Evolutionary conservation across 2,888 invertebrate genomes (phyloP), one percentile per base, ranked within the genome.

Genomic region (Ommatoiulus sabulosus): DNA sequence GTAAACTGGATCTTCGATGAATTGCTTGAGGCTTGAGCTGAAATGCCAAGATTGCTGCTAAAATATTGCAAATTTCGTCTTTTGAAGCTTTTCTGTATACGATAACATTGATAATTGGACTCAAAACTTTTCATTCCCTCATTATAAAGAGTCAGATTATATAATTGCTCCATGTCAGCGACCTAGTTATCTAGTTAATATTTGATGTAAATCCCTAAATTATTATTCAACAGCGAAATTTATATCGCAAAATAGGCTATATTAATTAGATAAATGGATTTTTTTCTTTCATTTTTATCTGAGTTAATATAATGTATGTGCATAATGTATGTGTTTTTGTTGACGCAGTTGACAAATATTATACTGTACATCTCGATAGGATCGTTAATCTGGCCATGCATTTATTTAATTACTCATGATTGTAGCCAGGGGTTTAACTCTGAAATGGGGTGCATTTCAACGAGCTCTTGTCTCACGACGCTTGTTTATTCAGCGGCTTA

Each of bases 291-390:
- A 3, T 72, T 72, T 63, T 4, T 63, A 63, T 63, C 63, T 63
- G 5, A 6, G 63, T 20, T n/a, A 3, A 72, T 63, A 20, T 72
- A 72, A 72, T 72, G 20, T 72, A 72, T 72, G 72, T 24, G 72
- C 72, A 24, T 72, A 72, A 20, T 20, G 72, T 2, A 72, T 72
- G 72, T 72, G 72, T 72, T 72, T 72, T 72, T 72, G 72, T 10
- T 72, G 72, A 72, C 72, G 72, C 72, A n/a, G n/a, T 72, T 8
- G 72, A 72, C 72, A 72, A 72, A 72, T 72, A 72, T 72, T 72
- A 72, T 72, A n/a, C n/a, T n/a, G n/a, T n/a, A 72, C 72, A 72
- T 72, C 72, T 72, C 24, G 72, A 72, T 72, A 72, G 72, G 72
- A 72, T 7, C 72, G 24, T 72, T 72, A 72, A 72, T 72, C 72